Evolutionary conservation across 2,888 invertebrate genomes (phyloP).

Genomic region (Rhagonycha lutea): DNA sequence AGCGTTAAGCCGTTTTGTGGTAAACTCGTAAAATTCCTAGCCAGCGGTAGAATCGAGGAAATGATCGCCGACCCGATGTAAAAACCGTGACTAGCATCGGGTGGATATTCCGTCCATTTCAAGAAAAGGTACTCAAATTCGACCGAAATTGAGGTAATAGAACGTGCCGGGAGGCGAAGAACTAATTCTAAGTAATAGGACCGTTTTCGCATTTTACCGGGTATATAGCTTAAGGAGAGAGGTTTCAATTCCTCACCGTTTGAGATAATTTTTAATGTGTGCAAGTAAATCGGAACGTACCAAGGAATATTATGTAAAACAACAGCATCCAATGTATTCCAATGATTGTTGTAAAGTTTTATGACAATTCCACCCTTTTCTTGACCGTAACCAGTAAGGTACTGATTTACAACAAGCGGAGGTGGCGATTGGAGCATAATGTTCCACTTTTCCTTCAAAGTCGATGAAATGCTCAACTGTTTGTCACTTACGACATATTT

Average conservation of each 20-base stretch:
- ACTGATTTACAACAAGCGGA: constrained; percentile 75
- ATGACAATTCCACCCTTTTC: constrained; percentile 89
- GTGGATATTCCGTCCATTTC: constrained; percentile 99
- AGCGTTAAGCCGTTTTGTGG: constrained; percentile 73
- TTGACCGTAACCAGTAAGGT: constrained; percentile 88
- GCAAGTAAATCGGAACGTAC: constrained; percentile 83
- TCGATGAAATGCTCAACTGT: constrained; percentile 69
- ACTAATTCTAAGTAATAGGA: constrained; percentile 89
- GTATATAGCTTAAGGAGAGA: constrained; percentile 63
- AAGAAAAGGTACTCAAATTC: constrained; percentile 95
- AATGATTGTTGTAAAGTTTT: constrained; percentile 81
- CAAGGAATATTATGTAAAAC: constrained; percentile 90
- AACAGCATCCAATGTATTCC: constrained; percentile 74
- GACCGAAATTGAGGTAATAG: constrained; percentile 79
- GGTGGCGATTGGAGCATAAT: constrained; percentile 67
- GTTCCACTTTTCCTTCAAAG: constrained; percentile 57
- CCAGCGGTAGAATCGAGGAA: constrained; percentile 75
- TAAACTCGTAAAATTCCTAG: constrained; percentile 77
- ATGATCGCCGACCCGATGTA: constrained; percentile 90
- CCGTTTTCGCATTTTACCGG: constrained; percentile 81
- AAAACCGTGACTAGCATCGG: constrained; percentile 99
- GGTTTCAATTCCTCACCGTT: constrained; percentile 66
- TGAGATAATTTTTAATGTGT: constrained; percentile 73
- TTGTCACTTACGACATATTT: constrained; percentile 65
- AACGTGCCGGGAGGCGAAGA: constrained; percentile 77